Evolutionary conservation across 2,113 vertebrate species (phyloP), one percentile per base, ranked within the genome.

Genomic region (Pogonocichla stellata): DNA sequence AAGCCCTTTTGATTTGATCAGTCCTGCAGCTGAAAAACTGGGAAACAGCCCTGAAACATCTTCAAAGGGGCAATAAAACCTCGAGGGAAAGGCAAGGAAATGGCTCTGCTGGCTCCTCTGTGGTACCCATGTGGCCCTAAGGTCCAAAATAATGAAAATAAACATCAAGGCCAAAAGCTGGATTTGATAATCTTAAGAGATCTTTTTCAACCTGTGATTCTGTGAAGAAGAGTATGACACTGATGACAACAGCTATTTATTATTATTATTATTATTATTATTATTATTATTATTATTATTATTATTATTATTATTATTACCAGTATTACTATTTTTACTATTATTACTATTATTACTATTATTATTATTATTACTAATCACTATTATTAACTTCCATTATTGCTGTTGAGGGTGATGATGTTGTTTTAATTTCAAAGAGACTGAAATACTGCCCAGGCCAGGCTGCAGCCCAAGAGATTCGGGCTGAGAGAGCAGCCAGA

Each of bases 231-330:
- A 33, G 26, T 9, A 31, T 12, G 12, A 42, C 15, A 29, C 20
- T 6, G 34, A 34, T 7, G 34, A 31, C 14, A 47, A 22, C 24
- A 45, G 2, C 29, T 19, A 36, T 12, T 5, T 14, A 33, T 5
- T 1, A 26, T 12, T 22, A 34, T 10, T 11, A 29, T 7, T 29
- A 5, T 8, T 11, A 8, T 10, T 4, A 31, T 2, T 11, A 12
- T 6, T 23, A 16, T 3, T 43, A 43, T 20, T 47, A 47, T 7
- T 48, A 23, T 48, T 48, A 10, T 5, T 42, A 8, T 23, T 31
- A 10, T 26, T 33, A 26, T 11, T 50, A 50, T 4, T 14, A 15
- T 12, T 26, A 50, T 14, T 50, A 50, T 14, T 50, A 14, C 4
- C 24, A 24, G 4, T 48, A 48, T 12, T 48, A 47, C 10, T 47